A percentile compares a stretch with the other conserved stretches of the same genome.
These are phyloP conservation scores for Gadopsis marmoratus DNA, from an alignment of 2,797 vertebrate genomes.

Conservation along the genomic window DNA sequence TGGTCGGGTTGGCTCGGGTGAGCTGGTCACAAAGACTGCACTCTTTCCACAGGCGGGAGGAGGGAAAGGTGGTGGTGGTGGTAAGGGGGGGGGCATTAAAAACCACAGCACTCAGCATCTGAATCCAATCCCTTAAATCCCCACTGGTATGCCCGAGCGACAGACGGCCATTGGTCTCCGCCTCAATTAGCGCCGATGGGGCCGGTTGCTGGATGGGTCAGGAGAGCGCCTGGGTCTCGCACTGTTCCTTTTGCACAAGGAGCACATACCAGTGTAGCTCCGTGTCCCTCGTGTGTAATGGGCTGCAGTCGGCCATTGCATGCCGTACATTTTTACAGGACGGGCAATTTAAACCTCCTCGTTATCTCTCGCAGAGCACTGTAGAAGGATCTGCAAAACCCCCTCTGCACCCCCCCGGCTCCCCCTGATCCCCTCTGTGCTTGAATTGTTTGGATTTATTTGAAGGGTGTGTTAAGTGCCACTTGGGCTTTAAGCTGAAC, in stretches of 20 bases:
- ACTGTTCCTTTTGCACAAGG: conserved; percentile 38
- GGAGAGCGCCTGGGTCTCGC: conserved; percentile 39
- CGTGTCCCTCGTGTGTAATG: conserved; percentile 25
- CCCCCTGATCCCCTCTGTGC: conserved; percentile 13
- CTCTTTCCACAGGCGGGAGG: conserved; percentile 71
- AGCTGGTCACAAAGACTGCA: conserved; percentile 77
- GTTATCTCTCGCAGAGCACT: conserved; percentile 59
- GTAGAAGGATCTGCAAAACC: conserved; percentile 33
- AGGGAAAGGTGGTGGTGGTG: conserved; percentile 30
- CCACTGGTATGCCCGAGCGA: conserved; percentile 79
- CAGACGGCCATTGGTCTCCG: conserved; percentile 74
- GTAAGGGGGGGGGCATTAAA: conserved; percentile 70
- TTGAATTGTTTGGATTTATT: conserved; percentile 70
- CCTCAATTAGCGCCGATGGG: conserved; percentile 79
- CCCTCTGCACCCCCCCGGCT: not conserved
- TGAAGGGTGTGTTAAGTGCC: conserved; percentile 71
- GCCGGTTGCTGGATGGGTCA: conserved; percentile 63
- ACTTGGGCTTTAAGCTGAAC: conserved; percentile 63
- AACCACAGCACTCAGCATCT: conserved; percentile 83
- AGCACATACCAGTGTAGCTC: conserved; percentile 36
- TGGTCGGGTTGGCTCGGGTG: conserved; percentile 54
- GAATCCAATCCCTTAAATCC: conserved; percentile 87
- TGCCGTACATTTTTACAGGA: conserved; percentile 71
- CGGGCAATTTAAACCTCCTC: conserved; percentile 66
- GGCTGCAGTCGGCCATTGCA: conserved; percentile 45